phyloP scores from a whole-genome alignment of 1,140 invertebrate species.

The Drosophila eugracilis region DNA sequence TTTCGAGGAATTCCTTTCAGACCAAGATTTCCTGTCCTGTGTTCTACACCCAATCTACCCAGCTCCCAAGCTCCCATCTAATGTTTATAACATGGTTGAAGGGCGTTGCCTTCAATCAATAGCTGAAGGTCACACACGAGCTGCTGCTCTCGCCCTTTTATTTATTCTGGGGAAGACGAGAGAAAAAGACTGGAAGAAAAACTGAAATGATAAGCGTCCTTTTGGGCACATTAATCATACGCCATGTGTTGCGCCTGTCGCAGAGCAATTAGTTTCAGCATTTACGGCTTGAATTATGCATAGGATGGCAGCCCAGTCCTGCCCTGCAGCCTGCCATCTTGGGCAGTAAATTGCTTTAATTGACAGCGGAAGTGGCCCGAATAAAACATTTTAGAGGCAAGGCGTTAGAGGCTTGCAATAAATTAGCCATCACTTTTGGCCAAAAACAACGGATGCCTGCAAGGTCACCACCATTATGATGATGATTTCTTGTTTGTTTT shows the following conservation, averaged over 20 bases:
- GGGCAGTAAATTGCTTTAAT: conserved; percentile 72
- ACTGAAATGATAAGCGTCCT: conserved; percentile 66
- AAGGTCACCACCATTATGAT: conserved; percentile 65
- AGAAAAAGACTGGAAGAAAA: not conserved
- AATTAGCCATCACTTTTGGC: conserved; percentile 77
- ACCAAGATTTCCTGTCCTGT: conserved; percentile 5
- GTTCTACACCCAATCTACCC: not conserved
- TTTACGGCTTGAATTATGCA: conserved; percentile 42
- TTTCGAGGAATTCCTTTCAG: not conserved
- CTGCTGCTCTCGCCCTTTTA: not conserved
- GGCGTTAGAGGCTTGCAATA: conserved; percentile 57
- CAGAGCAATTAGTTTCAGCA: conserved; percentile 44
- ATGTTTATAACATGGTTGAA: conserved; percentile 25
- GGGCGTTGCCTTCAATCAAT: conserved; percentile 76
- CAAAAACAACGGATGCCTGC: conserved; percentile 56
- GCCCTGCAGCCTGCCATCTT: conserved; percentile 35
- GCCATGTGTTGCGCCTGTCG: conserved; percentile 69
- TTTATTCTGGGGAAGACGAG: conserved; percentile 6
- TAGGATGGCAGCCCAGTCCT: conserved; percentile 18
- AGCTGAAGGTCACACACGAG: conserved; percentile 64
- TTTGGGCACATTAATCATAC: conserved; percentile 71
- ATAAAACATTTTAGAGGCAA: conserved; percentile 57
- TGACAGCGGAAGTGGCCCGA: conserved; percentile 71
- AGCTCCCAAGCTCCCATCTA: no score
- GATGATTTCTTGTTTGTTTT: conserved; percentile 63